These are phyloP conservation scores for Crioceris asparagi DNA, from an alignment of 2,888 invertebrate genomes.

Conservation along the genomic window DNA sequence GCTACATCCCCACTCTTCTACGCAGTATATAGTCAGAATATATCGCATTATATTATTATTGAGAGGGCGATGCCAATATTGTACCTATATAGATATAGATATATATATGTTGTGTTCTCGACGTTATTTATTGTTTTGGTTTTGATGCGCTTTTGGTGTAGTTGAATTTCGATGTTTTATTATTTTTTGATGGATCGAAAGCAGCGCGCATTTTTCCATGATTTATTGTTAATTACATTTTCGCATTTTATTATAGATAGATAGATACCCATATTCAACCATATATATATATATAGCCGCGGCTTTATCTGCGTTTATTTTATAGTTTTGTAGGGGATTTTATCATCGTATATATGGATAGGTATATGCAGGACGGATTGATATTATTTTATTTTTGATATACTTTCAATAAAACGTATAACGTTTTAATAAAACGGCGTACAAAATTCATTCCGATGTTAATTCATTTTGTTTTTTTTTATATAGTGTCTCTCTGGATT, in stretches of 20 bases:
- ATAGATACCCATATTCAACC: too few species aligned
- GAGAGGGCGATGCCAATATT: conserved; percentile 36
- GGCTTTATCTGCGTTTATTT: conserved; percentile 2
- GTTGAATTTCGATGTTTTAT: conserved; percentile 34
- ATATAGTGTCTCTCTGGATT: too few species aligned
- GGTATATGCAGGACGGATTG: background rate
- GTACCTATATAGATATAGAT: too few species aligned
- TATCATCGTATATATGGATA: conserved; percentile 3
- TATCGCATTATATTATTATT: conserved; percentile 34
- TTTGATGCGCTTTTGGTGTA: conserved; percentile 32
- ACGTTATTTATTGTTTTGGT: conserved; percentile 35
- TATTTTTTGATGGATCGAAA: conserved; percentile 35
- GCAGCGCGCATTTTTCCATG: conserved; percentile 18
- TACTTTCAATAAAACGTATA: conserved; percentile 1
- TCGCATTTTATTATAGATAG: conserved; percentile 8
- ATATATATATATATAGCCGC: too few species aligned
- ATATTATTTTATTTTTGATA: conserved; percentile 3
- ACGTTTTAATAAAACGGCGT: conserved; percentile 1
- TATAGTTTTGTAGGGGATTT: conserved; percentile 2
- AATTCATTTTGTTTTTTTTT: background rate
- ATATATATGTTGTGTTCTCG: too few species aligned
- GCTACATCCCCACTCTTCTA: conserved; percentile 21
- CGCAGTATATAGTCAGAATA: too few species aligned
- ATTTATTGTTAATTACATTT: conserved; percentile 23
- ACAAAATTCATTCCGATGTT: background rate